Evolutionary conservation across 2,113 vertebrate species (phyloP), one percentile per base, ranked within the genome.

Genomic region (Mohoua ochrocephala): DNA sequence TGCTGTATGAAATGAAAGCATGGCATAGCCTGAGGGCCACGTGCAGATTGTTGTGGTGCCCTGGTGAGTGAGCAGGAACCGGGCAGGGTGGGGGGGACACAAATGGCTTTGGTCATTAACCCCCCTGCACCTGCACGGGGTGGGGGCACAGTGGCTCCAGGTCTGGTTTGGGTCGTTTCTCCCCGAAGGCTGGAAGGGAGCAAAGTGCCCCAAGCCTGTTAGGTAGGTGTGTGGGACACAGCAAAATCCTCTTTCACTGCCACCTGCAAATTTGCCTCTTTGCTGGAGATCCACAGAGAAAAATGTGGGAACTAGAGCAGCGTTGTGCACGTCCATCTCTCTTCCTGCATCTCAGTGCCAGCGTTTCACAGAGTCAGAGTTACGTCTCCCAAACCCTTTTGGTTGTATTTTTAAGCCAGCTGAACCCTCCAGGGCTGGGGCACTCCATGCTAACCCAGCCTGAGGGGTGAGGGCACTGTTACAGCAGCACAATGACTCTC

Each of bases 11-110:
- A 74, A 41, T 6, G 49, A 19, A 41, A 41, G 44, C 39, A 8
- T 3, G 42, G 54, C 31, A 1, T 4, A 4, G 71, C 6, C 30
- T 14, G 50, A 11, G 28, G 21, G 23, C 27, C 11, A 0, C 11
- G 4, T 39, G 68, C 54, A 10, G 64, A 17, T 22, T 33, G 37
- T 20, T 10, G 1, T 0, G 30, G 67, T 42, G 67, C 23, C 42
- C 47, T 27, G 2, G 17, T 6, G 21, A 26, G 30, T 16, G 45
- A 52, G 44, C 52, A 5, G 1, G 22, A 23, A 1, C 3, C 11
- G 69, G 67, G 30, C 50, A 28, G 9, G 6, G 10, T 11, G 19
- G 10, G 39, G 31, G 24, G 41, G 8, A 27, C 1, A 69, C 33
- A 8, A 56, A 11, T 5, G 11, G n/a, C 60, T 41, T 52, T 1